Evolutionary conservation across 2,113 vertebrate genomes (phyloP).

Genomic region (Arizona elegans): DNA sequence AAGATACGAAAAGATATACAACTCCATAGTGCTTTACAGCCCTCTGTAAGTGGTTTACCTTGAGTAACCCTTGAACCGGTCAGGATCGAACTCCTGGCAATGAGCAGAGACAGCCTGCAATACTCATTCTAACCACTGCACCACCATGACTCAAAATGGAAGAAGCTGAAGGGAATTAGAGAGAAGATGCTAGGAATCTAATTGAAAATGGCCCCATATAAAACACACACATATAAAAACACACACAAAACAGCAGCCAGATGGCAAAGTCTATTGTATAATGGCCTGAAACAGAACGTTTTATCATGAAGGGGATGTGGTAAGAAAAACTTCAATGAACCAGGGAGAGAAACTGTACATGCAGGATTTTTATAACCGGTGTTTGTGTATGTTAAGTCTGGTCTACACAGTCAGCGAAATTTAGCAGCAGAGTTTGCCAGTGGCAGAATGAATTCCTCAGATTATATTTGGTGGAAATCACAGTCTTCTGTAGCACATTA

Average conservation of each 20-base stretch:
- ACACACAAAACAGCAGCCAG: constrained; percentile 52
- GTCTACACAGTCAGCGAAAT: not conserved
- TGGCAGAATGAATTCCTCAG: not conserved
- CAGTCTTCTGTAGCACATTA: not conserved
- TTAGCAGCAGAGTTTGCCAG: not conserved
- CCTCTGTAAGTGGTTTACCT: not conserved
- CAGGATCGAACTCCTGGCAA: not conserved
- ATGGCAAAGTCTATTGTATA: constrained; percentile 70
- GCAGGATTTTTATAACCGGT: not conserved
- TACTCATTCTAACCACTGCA: not conserved
- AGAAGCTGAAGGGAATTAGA: constrained; percentile 64
- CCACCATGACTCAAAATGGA: constrained; percentile 12
- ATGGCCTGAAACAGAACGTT: constrained; percentile 53
- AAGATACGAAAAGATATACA: not conserved
- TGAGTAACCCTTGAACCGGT: not conserved
- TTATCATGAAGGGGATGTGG: constrained; percentile 62
- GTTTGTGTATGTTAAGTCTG: not conserved
- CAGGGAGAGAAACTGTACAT: constrained; percentile 23
- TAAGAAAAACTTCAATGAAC: constrained; percentile 58
- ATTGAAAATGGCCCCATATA: constrained; percentile 72
- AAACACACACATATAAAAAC: constrained; percentile 37
- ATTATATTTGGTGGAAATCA: not conserved
- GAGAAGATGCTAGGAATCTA: constrained; percentile 69
- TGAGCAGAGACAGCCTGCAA: not conserved
- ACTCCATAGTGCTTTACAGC: not conserved